A percentile compares a stretch with the other conserved stretches of the same genome.
phyloP scores from a whole-genome alignment of 1,140 invertebrate genomes.

The Brachionus calyciflorus region DNA sequence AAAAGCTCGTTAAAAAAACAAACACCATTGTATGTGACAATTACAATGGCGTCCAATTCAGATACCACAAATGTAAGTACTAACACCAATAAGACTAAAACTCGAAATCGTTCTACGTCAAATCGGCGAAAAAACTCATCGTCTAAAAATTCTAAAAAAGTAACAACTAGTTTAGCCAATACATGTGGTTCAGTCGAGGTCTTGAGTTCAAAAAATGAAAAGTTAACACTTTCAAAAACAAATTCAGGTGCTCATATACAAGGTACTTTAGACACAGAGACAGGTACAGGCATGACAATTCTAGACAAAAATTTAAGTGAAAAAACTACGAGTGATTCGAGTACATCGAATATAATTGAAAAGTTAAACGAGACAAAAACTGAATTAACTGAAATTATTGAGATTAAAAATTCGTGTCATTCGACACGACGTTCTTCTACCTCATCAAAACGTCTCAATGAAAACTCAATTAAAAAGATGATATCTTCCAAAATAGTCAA shows the following conservation, averaged over 20 bases:
- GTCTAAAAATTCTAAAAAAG: not conserved
- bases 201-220: not conserved
- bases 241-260: too few relatives aligned
- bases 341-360: not conserved
- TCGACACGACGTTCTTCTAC: not conserved
- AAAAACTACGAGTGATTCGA: not conserved
- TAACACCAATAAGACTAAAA: slow-evolving; percentile 15
- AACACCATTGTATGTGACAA: slow-evolving; percentile 32
- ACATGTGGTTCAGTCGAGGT: slow-evolving; percentile 17
- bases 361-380: slow-evolving; percentile 18
- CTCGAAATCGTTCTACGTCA: not conserved
- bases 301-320: not conserved
- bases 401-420: not conserved
- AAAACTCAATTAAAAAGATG: slow-evolving; percentile 13
- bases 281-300: not conserved
- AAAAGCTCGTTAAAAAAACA: slow-evolving; percentile 29
- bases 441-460: slow-evolving; percentile 15
- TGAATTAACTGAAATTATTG: not conserved
- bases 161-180: not conserved
- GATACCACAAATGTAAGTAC: not conserved
- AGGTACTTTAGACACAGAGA: not conserved
- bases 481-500: slow-evolving; percentile 8
- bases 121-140: not conserved
- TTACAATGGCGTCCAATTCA: slow-evolving; percentile 32
- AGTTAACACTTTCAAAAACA: too few relatives aligned